These are phyloP conservation scores for Rhinogobio ventralis DNA, from an alignment of 2,797 vertebrate species.

Conservation along the genomic window DNA sequence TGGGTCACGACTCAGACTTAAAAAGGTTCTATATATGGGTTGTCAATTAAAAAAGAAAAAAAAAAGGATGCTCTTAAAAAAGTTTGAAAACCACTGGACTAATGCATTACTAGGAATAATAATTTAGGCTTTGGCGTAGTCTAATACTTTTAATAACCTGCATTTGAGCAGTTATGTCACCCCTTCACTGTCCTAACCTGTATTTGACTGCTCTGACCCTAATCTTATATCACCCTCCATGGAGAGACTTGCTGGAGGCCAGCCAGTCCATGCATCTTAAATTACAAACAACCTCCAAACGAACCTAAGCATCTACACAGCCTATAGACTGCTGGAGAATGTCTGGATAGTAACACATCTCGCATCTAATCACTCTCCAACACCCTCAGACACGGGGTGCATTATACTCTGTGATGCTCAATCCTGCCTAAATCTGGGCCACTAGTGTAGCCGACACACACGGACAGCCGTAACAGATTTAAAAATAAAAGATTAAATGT, in stretches of 20 bases:
- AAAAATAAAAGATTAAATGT: conserved; percentile 82
- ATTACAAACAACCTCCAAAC: conserved; percentile 72
- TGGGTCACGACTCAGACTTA: too few species aligned
- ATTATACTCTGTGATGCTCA: conserved; percentile 71
- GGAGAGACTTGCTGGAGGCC: conserved; percentile 64
- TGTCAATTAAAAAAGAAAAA: too few species aligned
- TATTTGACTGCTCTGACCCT: conserved; percentile 65
- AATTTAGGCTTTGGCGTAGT: not conserved
- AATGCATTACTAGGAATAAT: conserved; percentile 13
- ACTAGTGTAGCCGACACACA: conserved; percentile 69
- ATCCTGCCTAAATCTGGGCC: conserved; percentile 79
- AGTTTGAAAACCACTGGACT: not conserved
- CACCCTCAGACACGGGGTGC: conserved; percentile 60
- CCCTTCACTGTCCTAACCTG: conserved; percentile 62
- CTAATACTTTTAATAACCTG: conserved; percentile 42
- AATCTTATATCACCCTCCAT: conserved; percentile 68
- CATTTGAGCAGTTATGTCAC: conserved; percentile 48
- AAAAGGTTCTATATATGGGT: too few species aligned
- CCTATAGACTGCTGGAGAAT: conserved; percentile 4
- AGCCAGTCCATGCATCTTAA: conserved; percentile 73
- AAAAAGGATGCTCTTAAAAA: too few species aligned
- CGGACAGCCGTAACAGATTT: conserved; percentile 77
- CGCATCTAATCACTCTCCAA: conserved; percentile 64
- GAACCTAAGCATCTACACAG: conserved; percentile 54
- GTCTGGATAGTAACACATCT: conserved; percentile 61